phyloP scores from a whole-genome alignment of 1,140 invertebrate species.

The Papilio aristodemus region DNA sequence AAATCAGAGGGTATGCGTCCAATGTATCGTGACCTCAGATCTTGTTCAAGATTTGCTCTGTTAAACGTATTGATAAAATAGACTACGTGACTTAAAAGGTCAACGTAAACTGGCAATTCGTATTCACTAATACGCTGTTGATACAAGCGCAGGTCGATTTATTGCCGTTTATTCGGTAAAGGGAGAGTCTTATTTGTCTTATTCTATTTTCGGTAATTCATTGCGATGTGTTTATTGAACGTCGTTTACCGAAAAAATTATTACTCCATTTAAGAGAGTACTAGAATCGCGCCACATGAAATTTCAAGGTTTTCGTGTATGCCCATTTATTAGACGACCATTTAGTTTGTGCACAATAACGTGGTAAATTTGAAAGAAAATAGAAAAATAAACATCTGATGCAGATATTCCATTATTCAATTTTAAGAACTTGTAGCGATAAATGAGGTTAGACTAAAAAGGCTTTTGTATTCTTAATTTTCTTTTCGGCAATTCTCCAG shows the following conservation, averaged over 20 bases:
- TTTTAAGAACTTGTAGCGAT: too few species aligned
- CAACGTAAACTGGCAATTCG: constrained; percentile 48
- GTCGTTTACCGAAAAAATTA: constrained; percentile 26
- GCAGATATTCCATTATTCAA: too few species aligned
- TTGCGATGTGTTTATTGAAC: constrained; percentile 42
- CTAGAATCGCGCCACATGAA: too few species aligned
- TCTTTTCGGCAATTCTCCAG: too few species aligned
- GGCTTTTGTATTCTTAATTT: too few species aligned
- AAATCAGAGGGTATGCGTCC: constrained; percentile 70
- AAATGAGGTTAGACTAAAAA: too few species aligned
- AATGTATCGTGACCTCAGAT: constrained; percentile 45
- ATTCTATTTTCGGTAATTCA: constrained; percentile 64
- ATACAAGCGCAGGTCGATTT: constrained; percentile 70
- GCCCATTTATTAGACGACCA: too few species aligned
- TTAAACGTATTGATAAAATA: constrained; percentile 30
- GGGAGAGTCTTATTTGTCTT: constrained; percentile 68
- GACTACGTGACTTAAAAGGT: constrained; percentile 37
- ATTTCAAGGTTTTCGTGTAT: too few species aligned
- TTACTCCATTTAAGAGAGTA: constrained; percentile 21
- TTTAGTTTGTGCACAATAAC: too few species aligned
- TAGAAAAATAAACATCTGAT: too few species aligned
- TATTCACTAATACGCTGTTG: constrained; percentile 73
- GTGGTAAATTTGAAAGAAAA: too few species aligned
- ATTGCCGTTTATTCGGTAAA: constrained; percentile 66
- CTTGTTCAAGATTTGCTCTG: constrained; percentile 33